These are phyloP conservation scores for Scaptomyza cyrtandrae DNA, from an alignment of 2,888 invertebrate species.

Conservation along the genomic window DNA sequence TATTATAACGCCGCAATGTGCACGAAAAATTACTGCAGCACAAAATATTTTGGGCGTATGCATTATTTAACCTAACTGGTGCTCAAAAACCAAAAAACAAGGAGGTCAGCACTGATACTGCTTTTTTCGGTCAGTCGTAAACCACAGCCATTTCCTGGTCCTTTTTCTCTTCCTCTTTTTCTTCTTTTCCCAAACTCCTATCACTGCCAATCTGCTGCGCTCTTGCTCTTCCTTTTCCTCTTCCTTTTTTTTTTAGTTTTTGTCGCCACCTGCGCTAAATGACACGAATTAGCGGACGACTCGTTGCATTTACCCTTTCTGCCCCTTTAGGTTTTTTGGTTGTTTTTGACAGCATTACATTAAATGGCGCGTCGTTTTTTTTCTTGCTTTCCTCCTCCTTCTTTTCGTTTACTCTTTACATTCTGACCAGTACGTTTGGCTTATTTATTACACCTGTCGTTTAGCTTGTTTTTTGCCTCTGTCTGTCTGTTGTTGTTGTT, in stretches of 20 bases:
- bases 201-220: slow-evolving; percentile 75
- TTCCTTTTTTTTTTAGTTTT: slow-evolving; percentile 34
- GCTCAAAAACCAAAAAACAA: slow-evolving; percentile 26
- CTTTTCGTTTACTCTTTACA: slow-evolving; percentile 19
- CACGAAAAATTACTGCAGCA: slow-evolving; percentile 39
- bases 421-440: slow-evolving; percentile 59
- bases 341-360: slow-evolving; percentile 29
- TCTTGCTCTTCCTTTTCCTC: slow-evolving; percentile 32
- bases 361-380: slow-evolving; percentile 31
- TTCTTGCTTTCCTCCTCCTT: background rate
- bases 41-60: slow-evolving; percentile 46
- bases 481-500: slow-evolving; percentile 25
- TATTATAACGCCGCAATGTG: slow-evolving; percentile 36
- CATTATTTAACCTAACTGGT: slow-evolving; percentile 54
- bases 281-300: slow-evolving; percentile 71
- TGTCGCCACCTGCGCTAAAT: slow-evolving; percentile 78
- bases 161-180: background rate
- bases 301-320: slow-evolving; percentile 16
- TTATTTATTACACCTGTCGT: slow-evolving; percentile 80
- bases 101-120: slow-evolving; percentile 61
- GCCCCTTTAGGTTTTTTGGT: background rate
- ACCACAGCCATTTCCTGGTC: slow-evolving; percentile 70
- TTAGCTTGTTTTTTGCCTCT: slow-evolving; percentile 57
- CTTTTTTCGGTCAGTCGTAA: slow-evolving; percentile 36
- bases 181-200: slow-evolving; percentile 36